A percentile compares a stretch with the other conserved stretches of the same genome.
Evolutionary conservation across 2,888 invertebrate species (phyloP).

Genomic region (Tipula confusa): DNA sequence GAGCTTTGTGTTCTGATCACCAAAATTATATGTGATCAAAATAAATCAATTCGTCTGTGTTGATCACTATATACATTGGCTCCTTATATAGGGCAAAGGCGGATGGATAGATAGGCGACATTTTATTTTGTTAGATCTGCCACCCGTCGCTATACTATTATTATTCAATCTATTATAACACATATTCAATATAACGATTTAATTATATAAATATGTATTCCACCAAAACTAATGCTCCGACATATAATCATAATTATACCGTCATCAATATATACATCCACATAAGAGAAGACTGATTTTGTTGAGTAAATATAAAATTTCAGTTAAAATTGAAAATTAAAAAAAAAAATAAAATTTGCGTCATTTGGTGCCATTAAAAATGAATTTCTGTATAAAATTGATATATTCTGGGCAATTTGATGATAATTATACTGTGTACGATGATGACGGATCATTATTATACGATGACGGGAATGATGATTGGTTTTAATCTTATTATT

Average conservation of each 20-base stretch:
- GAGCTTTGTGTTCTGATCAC: not conserved
- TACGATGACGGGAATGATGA: not conserved
- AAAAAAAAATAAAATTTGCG: not conserved
- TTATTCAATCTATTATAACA: not conserved
- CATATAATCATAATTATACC: not conserved
- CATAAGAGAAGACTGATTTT: not conserved
- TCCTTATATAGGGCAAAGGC: not conserved
- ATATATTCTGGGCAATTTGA: not conserved
- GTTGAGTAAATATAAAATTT: not conserved
- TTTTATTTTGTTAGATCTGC: not conserved
- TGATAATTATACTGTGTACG: not conserved
- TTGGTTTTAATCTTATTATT: conserved; percentile 6
- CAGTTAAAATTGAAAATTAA: not conserved
- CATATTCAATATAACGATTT: not conserved
- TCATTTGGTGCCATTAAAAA: conserved; percentile 20
- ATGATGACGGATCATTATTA: not conserved
- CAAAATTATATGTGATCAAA: not conserved
- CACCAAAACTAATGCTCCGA: not conserved
- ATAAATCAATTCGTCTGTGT: not conserved
- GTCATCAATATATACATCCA: not conserved
- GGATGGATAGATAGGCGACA: not conserved
- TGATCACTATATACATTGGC: no score
- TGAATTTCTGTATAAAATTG: not conserved
- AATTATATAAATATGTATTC: not conserved
- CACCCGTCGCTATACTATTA: not conserved